phyloP scores from a whole-genome alignment of 2,797 vertebrate genomes.

The Enteromius treurensis region DNA sequence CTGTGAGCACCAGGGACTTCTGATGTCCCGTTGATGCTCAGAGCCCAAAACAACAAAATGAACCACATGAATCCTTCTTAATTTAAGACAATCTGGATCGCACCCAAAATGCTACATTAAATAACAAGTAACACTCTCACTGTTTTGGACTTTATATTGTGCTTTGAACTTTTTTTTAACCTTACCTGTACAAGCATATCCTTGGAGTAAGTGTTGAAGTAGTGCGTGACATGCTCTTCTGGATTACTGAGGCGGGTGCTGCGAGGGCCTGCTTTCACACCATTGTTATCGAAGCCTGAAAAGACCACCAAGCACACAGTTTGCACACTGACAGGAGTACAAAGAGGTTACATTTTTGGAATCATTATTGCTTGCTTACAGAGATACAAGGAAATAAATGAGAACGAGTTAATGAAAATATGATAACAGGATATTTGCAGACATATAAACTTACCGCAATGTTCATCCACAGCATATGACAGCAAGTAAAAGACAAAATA shows the following conservation, averaged over 20 bases:
- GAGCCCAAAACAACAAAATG: conserved; percentile 9
- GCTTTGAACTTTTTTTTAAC: conserved; percentile 6
- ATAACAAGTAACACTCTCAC: not conserved
- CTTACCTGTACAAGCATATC: conserved; percentile 95
- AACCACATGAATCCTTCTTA: not conserved
- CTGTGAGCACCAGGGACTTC: not conserved
- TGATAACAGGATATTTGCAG: conserved; percentile 8
- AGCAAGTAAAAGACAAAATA: conserved; percentile 80
- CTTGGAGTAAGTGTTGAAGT: conserved; percentile 96
- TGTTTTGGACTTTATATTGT: not conserved
- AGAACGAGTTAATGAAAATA: not conserved
- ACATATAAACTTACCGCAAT: conserved; percentile 83
- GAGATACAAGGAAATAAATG: not conserved
- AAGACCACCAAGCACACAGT: conserved; percentile 29
- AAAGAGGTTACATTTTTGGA: not conserved
- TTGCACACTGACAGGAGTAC: conserved; percentile 9
- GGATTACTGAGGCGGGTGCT: conserved; percentile 95
- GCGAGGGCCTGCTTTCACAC: conserved; percentile 89
- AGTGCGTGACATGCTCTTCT: conserved; percentile 94
- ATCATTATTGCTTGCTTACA: not conserved
- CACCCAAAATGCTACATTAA: not conserved
- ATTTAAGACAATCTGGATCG: not conserved
- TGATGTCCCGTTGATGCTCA: not conserved
- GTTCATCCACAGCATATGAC: conserved; percentile 78
- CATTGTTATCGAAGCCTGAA: conserved; percentile 95